These are phyloP conservation scores for Theropithecus gelada DNA, from an alignment of 2,113 vertebrate genomes.

Conservation along the genomic window DNA sequence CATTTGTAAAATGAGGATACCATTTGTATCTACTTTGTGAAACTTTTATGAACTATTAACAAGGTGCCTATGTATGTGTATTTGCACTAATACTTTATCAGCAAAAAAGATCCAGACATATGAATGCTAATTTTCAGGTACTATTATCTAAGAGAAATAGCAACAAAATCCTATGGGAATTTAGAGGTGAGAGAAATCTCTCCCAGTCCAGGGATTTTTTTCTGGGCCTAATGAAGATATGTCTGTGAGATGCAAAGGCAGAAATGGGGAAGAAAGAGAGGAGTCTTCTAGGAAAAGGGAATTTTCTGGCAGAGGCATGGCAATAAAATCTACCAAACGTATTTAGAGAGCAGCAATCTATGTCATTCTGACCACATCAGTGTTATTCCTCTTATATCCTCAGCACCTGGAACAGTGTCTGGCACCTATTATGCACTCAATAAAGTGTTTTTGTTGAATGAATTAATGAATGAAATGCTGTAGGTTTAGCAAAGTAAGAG, in stretches of 20 bases:
- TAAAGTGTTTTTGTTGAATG: neutral
- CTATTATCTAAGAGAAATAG: neutral
- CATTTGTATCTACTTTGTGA: neutral
- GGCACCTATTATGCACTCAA: neutral
- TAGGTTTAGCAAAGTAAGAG: slow-evolving; percentile 3
- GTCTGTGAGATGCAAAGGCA: neutral
- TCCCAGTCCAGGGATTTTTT: neutral
- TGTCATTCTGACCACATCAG: neutral
- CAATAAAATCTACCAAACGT: neutral
- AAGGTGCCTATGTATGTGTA: neutral
- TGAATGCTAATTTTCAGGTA: neutral
- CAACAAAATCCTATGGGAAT: neutral
- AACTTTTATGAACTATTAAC: neutral
- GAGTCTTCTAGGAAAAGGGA: neutral
- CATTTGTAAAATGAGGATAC: neutral
- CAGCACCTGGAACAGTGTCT: neutral
- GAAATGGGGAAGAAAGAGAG: neutral
- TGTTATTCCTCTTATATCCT: neutral
- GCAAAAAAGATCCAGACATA: neutral
- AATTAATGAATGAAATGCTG: neutral
- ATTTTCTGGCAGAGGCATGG: neutral
- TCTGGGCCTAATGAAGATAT: neutral
- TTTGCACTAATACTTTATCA: neutral
- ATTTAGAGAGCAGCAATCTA: neutral
- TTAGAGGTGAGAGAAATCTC: neutral